Conservation (phyloP, 2,113 vertebrate species). For the Alexandromys fortis region DNA sequence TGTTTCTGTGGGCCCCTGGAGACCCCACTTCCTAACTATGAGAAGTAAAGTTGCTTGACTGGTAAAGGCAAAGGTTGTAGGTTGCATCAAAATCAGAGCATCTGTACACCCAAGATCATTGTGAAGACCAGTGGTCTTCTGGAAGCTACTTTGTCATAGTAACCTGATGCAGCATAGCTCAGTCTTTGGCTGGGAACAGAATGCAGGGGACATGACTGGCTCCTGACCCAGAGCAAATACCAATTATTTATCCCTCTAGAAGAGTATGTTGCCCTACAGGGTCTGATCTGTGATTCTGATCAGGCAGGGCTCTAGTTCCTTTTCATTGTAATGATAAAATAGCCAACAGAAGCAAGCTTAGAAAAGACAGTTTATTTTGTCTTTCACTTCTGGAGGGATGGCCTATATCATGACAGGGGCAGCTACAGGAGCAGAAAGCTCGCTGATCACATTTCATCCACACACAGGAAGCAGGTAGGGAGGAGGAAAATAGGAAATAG, state of each 20-base stretch:
- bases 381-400: background rate
- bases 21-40: background rate
- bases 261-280: too few relatives aligned
- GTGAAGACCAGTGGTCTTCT: background rate
- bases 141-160: background rate
- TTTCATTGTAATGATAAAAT: background rate
- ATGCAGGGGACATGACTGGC: too few relatives aligned
- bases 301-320: background rate
- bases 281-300: background rate
- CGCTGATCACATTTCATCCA: background rate
- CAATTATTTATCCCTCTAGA: background rate
- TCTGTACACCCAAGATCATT: fast-evolving
- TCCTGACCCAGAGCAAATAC: background rate
- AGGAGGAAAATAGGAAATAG: background rate
- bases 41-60: background rate
- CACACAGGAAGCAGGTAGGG: background rate
- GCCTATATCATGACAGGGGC: background rate
- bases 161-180: background rate
- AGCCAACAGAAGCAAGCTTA: background rate
- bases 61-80: background rate
- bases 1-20: background rate
- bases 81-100: background rate
- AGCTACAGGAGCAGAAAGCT: background rate
- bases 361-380: background rate
- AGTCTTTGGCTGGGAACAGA: background rate